Evolutionary conservation across 1,140 invertebrate species (phyloP).

Genomic region (Camponotus pennsylvanicus): DNA sequence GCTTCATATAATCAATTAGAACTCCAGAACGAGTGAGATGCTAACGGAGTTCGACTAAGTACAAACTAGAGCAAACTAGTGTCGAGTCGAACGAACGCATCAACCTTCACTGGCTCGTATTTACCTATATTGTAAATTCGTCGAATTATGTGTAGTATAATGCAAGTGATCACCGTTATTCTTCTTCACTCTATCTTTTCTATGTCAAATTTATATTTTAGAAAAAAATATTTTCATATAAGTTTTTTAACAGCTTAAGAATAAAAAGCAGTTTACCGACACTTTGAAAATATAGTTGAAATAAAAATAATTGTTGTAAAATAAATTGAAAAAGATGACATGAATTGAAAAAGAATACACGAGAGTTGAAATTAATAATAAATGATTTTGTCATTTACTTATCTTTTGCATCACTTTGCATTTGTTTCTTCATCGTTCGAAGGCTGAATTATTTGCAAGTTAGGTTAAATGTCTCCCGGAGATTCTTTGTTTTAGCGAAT

Average conservation of each 20-base stretch:
- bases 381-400: constrained; percentile 23
- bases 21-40: constrained; percentile 79
- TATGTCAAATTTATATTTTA: background rate
- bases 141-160: background rate
- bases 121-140: background rate
- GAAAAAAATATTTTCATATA: background rate
- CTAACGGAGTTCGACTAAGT: constrained; percentile 80
- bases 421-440: constrained; percentile 13
- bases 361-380: background rate
- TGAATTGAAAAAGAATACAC: too few species aligned
- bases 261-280: constrained; percentile 2
- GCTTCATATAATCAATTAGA: constrained; percentile 82
- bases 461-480: constrained; percentile 3
- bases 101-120: constrained; percentile 44
- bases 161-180: too few species aligned
- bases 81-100: constrained; percentile 65
- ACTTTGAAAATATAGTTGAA: background rate
- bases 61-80: constrained; percentile 81
- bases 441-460: constrained; percentile 22
- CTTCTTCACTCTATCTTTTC: background rate
- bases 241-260: background rate
- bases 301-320: background rate
- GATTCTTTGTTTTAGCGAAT: constrained; percentile 71
- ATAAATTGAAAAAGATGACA: constrained; percentile 20
- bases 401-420: background rate